Evolutionary conservation across 2,797 vertebrate genomes (phyloP).

Genomic region (Characodon lateralis): DNA sequence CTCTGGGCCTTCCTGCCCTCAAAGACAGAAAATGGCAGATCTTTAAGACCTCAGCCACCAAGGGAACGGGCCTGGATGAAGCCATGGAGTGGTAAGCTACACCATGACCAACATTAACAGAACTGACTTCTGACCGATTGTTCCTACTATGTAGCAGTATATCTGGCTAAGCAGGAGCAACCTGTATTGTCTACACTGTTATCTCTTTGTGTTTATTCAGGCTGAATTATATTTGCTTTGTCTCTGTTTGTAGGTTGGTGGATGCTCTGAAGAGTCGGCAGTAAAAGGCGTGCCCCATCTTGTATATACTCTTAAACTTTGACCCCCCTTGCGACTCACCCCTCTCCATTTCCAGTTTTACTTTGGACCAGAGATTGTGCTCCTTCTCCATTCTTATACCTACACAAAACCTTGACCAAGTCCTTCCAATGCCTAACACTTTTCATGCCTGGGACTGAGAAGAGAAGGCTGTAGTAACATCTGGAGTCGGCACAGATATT

Average conservation of each 20-base stretch:
- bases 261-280: conserved; percentile 96
- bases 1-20: conserved; percentile 91
- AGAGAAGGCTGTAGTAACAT: conserved; percentile 61
- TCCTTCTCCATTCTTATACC: conserved; percentile 43
- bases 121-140: neutral
- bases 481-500: conserved; percentile 30
- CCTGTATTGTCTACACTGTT: neutral
- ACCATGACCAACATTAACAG: too few relatives aligned
- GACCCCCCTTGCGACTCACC: conserved; percentile 62
- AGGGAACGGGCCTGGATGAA: conserved; percentile 94
- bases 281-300: conserved; percentile 70
- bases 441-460: conserved; percentile 56
- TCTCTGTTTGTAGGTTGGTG: conserved; percentile 84
- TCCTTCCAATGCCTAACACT: conserved; percentile 41
- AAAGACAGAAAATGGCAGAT: conserved; percentile 99
- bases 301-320: conserved; percentile 77
- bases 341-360: conserved; percentile 21
- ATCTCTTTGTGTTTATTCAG: neutral
- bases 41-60: conserved; percentile 97
- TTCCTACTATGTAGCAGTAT: neutral
- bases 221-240: conserved; percentile 25
- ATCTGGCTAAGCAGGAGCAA: neutral
- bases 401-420: conserved; percentile 59
- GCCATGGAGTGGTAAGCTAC: conserved; percentile 94
- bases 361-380: conserved; percentile 72